phyloP scores from a whole-genome alignment of 2,888 invertebrate genomes.

The Halocaridina rubra region DNA sequence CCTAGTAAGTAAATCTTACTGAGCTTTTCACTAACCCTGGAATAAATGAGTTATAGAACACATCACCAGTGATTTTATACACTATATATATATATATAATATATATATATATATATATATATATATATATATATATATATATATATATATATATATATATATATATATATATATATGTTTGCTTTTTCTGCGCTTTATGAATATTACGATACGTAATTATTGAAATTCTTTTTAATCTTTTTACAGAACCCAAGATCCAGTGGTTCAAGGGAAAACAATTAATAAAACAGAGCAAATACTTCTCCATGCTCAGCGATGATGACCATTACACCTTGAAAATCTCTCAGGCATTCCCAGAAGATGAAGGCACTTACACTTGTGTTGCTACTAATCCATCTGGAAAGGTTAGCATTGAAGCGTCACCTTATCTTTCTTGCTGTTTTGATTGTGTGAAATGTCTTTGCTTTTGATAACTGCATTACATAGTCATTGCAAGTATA shows the following conservation, averaged over 20 bases:
- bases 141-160: not conserved
- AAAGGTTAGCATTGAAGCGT: constrained; percentile 75
- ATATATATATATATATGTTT: not conserved
- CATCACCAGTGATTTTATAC: no score
- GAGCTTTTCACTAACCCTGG: not conserved
- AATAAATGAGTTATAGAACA: no score
- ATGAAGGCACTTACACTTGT: constrained; percentile 97
- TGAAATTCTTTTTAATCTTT: not conserved
- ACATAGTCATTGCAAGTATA: no score
- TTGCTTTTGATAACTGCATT: no score
- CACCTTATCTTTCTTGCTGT: no score
- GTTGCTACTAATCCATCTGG: constrained; percentile 87
- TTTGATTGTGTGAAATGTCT: no score
- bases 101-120: not conserved
- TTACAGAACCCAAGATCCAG: constrained; percentile 79
- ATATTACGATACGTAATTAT: not conserved
- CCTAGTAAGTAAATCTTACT: constrained; percentile 70
- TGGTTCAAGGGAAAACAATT: constrained; percentile 94
- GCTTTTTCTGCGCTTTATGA: not conserved
- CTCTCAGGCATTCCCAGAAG: constrained; percentile 97
- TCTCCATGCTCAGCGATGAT: constrained; percentile 93
- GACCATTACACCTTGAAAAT: constrained; percentile 89
- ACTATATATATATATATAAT: no score
- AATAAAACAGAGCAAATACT: constrained; percentile 96
- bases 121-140: not conserved